Base-by-base conservation (phyloP, 30 jellyfish, hydroid and myxozoan species). In the Hydractinia echinata region DNA sequence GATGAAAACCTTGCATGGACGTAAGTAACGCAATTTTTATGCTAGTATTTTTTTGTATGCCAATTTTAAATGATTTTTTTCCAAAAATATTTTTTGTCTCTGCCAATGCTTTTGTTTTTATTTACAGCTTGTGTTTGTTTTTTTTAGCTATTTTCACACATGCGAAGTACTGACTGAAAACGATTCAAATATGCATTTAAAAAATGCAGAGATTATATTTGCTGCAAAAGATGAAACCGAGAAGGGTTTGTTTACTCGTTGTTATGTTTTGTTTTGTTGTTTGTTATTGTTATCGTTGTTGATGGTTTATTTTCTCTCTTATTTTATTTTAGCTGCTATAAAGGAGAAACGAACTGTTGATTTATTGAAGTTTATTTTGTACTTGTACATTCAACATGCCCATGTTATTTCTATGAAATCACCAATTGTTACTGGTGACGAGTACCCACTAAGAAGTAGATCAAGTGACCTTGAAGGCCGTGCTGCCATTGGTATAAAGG, bases 341-440 rank as follows among this genome's bases (percentile, higher is more conserved):
- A 92, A 83, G 80, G 95, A 92, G 48, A 76, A 89, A 50, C 85
- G 95, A 49, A 56, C 89, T 53, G 93, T 92, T 6, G 98, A 92
- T 74, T 71, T 92, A 19, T 53, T 86, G 86, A 86, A 86, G 48
- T 92, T 92, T 76, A 88, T 92, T 4, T 62, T 92, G 6, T 92
- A 74, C 62, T 85, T 92, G 73, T 86, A 86, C 76, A 81, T 92
- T 48, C 98, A 92, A 80, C 98, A 87, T 83, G 90, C 98, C 6
- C 95, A 86, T 51, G 81, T 81, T 8, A 92, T 83, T 30, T 92
- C 98, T 4, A 51, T 92, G 11, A 92, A 92, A 68, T 51, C 95
- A 10, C 76, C 95, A 52, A 68, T 92, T 89, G 95, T 92, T 9
- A 84, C 90, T 8, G 98, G 98, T 3, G 98, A 92, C 61, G 98